Conservation (phyloP, 2,113 vertebrate genomes). For the Chionomys nivalis region DNA sequence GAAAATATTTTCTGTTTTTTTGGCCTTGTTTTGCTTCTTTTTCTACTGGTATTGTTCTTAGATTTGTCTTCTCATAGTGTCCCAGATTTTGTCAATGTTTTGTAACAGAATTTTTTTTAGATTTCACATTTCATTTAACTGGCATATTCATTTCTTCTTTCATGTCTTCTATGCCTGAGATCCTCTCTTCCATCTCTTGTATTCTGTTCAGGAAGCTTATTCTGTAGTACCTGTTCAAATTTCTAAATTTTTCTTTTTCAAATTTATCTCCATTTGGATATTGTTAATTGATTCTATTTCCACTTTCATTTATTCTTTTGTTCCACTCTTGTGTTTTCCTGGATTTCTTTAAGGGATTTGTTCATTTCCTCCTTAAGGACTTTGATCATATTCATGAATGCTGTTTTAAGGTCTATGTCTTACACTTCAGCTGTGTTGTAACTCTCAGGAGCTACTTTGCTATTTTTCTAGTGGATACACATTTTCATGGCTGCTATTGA, state of each 20-base stretch:
- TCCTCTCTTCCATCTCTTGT: neutral
- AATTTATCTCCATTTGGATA: neutral
- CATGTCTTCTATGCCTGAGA: neutral
- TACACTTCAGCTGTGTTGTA: neutral
- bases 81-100: neutral
- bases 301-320: no score
- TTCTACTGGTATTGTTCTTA: neutral
- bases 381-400: neutral
- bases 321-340: no score
- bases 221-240: neutral
- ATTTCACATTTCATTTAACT: neutral
- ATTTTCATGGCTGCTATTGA: neutral
- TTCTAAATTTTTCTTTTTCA: neutral
- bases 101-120: neutral
- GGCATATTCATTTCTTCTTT: neutral
- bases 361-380: no score
- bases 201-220: neutral
- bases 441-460: neutral
- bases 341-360: no score
- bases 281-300: neutral
- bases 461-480: neutral
- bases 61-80: neutral
- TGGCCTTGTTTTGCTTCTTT: neutral
- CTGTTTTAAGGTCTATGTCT: neutral
- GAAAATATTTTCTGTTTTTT: neutral